These are phyloP conservation scores for Apodemia zela DNA, from an alignment of 2,888 invertebrate genomes.

Conservation along the genomic window DNA sequence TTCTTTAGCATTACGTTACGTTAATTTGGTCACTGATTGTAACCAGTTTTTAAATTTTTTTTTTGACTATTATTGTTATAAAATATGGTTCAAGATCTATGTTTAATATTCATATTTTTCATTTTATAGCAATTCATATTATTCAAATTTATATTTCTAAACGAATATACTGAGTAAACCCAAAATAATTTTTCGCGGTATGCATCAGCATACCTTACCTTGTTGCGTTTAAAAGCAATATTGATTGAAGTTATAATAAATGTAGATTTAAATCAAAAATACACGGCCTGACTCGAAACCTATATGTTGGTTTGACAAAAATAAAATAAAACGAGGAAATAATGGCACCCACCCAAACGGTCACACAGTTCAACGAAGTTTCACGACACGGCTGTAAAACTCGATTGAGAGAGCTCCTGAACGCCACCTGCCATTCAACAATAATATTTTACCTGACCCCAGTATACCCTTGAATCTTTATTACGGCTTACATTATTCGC, in stretches of 20 bases:
- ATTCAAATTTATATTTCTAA: no score
- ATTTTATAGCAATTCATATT: no score
- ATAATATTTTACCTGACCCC: constrained; percentile 24
- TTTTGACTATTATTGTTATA: no score
- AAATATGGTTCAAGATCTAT: no score
- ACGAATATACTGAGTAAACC: background rate
- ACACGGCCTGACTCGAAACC: constrained; percentile 29
- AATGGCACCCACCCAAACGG: constrained; percentile 50
- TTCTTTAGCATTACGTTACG: background rate
- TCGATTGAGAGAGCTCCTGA: constrained; percentile 32
- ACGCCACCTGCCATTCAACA: constrained; percentile 34
- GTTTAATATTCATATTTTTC: no score
- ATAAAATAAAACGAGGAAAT: constrained; percentile 44
- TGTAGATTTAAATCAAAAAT: constrained; percentile 9
- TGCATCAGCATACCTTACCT: no score
- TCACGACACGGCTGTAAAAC: constrained; percentile 31
- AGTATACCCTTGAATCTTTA: constrained; percentile 19
- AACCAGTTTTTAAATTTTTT: no score
- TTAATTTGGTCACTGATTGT: background rate
- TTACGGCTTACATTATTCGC: constrained; percentile 14
- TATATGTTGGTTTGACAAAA: constrained; percentile 38
- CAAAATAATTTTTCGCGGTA: background rate
- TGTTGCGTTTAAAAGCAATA: background rate
- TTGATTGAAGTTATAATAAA: constrained; percentile 4
- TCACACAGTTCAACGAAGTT: constrained; percentile 36